Conservation (phyloP, 1,140 invertebrate genomes). For the Caenorhabditis latens region DNA sequence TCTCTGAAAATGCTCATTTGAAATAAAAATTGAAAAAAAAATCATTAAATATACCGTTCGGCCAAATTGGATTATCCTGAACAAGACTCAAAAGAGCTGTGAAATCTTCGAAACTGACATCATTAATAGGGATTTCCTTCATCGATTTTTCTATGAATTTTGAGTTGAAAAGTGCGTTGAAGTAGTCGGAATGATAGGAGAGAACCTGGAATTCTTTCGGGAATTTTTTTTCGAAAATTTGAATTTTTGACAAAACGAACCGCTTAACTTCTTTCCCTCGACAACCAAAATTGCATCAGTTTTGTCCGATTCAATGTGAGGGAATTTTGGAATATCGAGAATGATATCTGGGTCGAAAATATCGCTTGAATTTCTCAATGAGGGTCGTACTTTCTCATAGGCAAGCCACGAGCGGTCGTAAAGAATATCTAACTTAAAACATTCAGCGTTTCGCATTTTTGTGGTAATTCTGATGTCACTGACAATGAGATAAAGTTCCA, state of each 20-base stretch:
- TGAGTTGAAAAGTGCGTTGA: not conserved
- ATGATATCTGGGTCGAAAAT: not conserved
- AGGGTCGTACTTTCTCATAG: no score
- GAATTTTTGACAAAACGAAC: not conserved
- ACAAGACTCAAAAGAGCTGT: not conserved
- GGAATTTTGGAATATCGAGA: not conserved
- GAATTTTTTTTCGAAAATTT: not conserved
- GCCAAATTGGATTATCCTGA: not conserved
- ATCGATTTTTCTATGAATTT: slow-evolving; percentile 9
- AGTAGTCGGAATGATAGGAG: not conserved
- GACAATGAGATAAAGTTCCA: no score
- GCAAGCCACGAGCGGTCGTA: no score
- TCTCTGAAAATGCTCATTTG: not conserved
- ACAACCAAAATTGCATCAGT: slow-evolving; percentile 1
- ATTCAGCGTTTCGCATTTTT: no score
- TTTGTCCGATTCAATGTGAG: not conserved
- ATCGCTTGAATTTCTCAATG: not conserved
- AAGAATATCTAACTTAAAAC: no score
- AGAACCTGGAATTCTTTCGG: not conserved
- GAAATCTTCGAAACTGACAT: not conserved
- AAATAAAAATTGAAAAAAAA: not conserved
- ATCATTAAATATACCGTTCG: not conserved
- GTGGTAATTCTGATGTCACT: no score
- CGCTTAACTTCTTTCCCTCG: not conserved
- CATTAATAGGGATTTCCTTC: not conserved